A percentile compares a stretch with the other conserved stretches of the same genome.
Evolutionary conservation across 2,888 invertebrate species (phyloP).

Genomic region (Alcis repandata): DNA sequence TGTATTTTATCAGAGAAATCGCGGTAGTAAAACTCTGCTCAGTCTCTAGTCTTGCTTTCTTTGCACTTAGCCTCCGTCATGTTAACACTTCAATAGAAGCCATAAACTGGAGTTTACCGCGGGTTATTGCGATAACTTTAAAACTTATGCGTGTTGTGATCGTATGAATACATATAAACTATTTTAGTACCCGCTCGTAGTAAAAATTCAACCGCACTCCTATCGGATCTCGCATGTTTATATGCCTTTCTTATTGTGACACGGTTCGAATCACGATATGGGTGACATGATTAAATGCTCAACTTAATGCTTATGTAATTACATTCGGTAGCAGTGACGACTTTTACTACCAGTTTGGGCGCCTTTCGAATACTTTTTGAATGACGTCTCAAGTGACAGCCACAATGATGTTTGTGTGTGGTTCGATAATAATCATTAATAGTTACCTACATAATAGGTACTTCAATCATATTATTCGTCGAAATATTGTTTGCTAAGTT

Average conservation of each 20-base stretch:
- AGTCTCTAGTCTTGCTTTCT: constrained; percentile 28
- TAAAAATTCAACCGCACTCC: constrained; percentile 10
- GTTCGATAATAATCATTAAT: background rate
- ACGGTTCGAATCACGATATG: background rate
- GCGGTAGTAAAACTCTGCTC: constrained; percentile 27
- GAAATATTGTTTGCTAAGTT: no score
- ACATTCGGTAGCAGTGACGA: constrained; percentile 4
- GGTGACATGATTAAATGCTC: constrained; percentile 20
- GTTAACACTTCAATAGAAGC: constrained; percentile 24
- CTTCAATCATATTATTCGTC: no score
- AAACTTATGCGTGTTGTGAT: constrained; percentile 27
- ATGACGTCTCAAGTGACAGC: constrained; percentile 10
- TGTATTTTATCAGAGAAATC: constrained; percentile 1
- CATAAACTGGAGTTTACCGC: constrained; percentile 26
- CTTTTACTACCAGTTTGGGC: constrained; percentile 31
- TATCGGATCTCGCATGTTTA: background rate
- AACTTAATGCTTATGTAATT: constrained; percentile 20
- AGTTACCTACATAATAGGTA: background rate
- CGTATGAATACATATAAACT: constrained; percentile 14
- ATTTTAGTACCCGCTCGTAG: constrained; percentile 18
- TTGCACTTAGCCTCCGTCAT: constrained; percentile 17
- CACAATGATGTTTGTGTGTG: background rate
- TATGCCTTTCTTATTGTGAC: constrained; percentile 6
- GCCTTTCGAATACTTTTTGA: constrained; percentile 27
- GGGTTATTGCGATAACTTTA: constrained; percentile 34